Conservation (phyloP, 2,797 vertebrate genomes). For the Coregonus sp. region DNA sequence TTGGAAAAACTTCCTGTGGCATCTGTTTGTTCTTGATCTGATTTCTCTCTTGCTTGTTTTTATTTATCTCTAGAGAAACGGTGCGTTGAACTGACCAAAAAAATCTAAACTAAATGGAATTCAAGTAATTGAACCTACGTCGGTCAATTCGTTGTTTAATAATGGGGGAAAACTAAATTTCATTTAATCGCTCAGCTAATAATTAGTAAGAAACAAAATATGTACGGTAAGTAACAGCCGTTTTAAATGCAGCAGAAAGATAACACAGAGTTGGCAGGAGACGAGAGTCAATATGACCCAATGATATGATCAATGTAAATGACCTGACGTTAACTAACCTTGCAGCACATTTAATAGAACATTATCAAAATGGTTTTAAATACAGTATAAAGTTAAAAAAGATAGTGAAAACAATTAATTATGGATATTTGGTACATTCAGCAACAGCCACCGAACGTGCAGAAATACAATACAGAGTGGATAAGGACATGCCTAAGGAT, state of each 20-base stretch:
- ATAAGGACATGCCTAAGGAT: background rate
- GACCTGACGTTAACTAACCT: constrained; percentile 8
- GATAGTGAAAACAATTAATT: constrained; percentile 26
- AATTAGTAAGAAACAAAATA: constrained; percentile 50
- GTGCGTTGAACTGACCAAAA: no score
- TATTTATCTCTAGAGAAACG: no score
- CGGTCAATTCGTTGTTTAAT: no score
- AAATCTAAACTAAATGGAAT: no score
- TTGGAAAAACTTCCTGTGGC: no score
- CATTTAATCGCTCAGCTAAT: background rate
- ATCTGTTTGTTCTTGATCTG: no score
- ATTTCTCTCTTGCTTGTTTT: no score
- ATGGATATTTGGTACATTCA: background rate
- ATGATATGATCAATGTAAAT: constrained; percentile 53
- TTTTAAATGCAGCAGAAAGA: constrained; percentile 30
- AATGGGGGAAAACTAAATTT: no score
- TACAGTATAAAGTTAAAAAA: constrained; percentile 53
- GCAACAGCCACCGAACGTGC: background rate
- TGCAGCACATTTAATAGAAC: constrained; percentile 39
- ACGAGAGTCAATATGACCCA: constrained; percentile 87
- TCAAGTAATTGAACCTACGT: no score
- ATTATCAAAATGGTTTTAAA: constrained; percentile 68
- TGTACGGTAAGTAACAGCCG: constrained; percentile 34
- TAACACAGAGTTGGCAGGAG: constrained; percentile 26
- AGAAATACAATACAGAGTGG: background rate